phyloP scores from a whole-genome alignment of 2,797 vertebrate genomes.

The Halcyon chelicuti region DNA sequence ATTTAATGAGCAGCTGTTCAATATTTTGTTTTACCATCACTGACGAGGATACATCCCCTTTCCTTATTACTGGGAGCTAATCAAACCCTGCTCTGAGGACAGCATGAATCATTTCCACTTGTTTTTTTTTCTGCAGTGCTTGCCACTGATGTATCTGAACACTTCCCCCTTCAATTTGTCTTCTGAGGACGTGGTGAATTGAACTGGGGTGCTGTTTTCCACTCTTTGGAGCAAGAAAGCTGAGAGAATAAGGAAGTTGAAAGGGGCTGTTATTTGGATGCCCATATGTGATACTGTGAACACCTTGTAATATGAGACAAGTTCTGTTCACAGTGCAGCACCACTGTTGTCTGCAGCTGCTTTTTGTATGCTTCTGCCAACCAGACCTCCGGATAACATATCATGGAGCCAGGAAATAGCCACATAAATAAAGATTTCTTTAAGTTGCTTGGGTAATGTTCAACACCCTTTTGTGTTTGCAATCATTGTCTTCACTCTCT shows the following conservation, averaged over 20 bases:
- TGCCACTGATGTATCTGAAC: neutral
- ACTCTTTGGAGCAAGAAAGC: neutral
- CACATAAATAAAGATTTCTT: neutral
- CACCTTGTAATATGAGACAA: neutral
- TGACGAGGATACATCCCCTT: neutral
- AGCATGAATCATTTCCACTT: conserved; percentile 15
- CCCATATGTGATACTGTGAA: accelerated
- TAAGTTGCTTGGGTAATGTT: neutral
- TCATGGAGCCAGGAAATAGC: neutral
- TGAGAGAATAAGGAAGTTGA: neutral
- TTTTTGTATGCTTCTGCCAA: neutral
- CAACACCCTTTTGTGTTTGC: neutral
- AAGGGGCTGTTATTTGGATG: neutral
- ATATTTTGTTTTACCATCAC: neutral
- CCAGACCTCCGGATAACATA: neutral
- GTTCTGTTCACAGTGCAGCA: neutral
- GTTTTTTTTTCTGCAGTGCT: neutral
- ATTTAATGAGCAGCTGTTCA: conserved; percentile 39
- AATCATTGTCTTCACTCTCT: neutral
- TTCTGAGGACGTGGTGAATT: neutral
- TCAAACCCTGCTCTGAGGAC: neutral
- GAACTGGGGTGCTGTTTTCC: neutral
- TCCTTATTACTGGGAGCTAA: neutral
- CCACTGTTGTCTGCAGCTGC: neutral
- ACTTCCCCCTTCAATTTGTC: neutral